These are phyloP conservation scores for Ctenodactylus gundi DNA, from an alignment of 2,113 vertebrate species.

Conservation along the genomic window DNA sequence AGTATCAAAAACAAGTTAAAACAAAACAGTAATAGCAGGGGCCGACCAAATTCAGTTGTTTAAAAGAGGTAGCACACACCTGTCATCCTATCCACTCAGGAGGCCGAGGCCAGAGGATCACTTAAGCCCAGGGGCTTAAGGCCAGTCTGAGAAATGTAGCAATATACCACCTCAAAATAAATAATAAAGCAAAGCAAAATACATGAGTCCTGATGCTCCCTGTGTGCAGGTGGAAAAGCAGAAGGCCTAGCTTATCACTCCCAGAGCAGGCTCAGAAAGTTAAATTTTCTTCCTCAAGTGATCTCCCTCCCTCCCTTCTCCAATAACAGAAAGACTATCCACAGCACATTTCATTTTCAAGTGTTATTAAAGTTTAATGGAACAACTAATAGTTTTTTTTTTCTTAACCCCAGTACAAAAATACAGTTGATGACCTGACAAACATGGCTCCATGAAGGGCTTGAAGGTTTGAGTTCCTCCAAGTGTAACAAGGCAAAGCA, in stretches of 20 bases:
- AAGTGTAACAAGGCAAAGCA: constrained; percentile 29
- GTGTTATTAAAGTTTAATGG: constrained; percentile 82
- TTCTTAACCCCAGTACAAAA: constrained; percentile 85
- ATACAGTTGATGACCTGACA: constrained; percentile 86
- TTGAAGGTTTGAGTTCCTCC: constrained; percentile 52
- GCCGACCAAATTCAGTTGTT: not conserved
- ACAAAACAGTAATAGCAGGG: not conserved
- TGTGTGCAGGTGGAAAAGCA: not conserved
- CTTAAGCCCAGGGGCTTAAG: not conserved
- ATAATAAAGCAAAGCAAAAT: not conserved
- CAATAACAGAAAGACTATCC: constrained; percentile 43
- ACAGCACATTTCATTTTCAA: constrained; percentile 62
- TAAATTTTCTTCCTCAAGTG: not conserved
- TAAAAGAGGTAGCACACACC: not conserved
- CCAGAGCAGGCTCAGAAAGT: not conserved
- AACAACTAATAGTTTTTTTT: constrained; percentile 69
- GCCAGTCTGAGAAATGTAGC: not conserved
- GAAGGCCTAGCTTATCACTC: not conserved
- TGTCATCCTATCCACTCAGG: not conserved
- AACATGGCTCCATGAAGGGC: constrained; percentile 71
- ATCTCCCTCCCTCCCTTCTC: not conserved
- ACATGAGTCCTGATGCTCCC: not conserved
- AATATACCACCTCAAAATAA: not conserved
- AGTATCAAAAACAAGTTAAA: too few relatives aligned
- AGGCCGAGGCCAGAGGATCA: not conserved